Base-by-base conservation (phyloP, 2,113 vertebrate genomes). In the Taxidea taxus region DNA sequence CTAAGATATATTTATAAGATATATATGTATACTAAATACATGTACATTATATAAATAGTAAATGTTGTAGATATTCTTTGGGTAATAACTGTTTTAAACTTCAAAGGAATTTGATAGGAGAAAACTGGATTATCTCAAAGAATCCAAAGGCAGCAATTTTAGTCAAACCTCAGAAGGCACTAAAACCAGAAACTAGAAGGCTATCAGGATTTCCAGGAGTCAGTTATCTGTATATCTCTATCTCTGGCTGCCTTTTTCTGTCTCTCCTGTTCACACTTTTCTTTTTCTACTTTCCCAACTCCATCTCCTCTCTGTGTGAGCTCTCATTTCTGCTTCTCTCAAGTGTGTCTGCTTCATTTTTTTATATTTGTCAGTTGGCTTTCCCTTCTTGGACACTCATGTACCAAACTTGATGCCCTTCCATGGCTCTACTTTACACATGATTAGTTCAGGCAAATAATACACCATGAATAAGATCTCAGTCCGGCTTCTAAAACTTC, bases 1-100 rank as follows among this genome's bases (percentile, higher is more conserved):
- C 34, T 87, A 88, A 96, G 75, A 91, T 56, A 37, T 74, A 72
- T 75, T 87, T 91, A 4, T 94, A 90, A 89, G 47, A 78, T 51
- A 81, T 86, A 7, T 42, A 13, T 66, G 25, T 44, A 14, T 78
- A 42, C 20, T 25, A 44, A 37, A 31, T 87, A 27, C 20, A 18
- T 80, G 2, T 54, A 44, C 82, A 80, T 86, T 60, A 83, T n/a
- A 42, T 81, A 87, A 85, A 44, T 74, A 87, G 49, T 87, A 62
- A 91, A 72, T 70, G 11, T 81, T 86, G 4, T 68, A 54, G 13
- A 60, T 51, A 56, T 94, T 16, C 51, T 84, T 81, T 64, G 42
- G 27, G 10, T 58, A 89, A 62, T 34, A 83, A 29, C 83, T 34
- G 54, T n/a, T 95, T 87, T 34, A 91, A 42, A 62, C 15, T 72